These are phyloP conservation scores for Drosophila pandora DNA, from an alignment of 1,140 invertebrate genomes.

Conservation along the genomic window DNA sequence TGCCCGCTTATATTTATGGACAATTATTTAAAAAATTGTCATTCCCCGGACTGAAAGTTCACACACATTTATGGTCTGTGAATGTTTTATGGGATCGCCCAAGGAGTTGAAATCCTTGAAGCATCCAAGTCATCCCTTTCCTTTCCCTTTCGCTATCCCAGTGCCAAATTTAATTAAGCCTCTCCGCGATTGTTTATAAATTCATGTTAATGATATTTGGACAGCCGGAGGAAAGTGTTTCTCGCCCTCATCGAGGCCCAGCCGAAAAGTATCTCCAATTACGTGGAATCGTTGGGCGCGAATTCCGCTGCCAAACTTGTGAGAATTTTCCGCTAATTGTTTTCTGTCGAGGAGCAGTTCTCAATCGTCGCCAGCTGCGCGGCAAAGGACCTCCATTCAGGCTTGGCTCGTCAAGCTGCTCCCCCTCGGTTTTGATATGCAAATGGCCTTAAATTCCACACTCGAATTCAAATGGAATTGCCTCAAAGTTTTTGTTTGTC, in stretches of 20 bases:
- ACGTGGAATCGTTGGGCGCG: constrained; percentile 62
- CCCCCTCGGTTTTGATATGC: constrained; percentile 77
- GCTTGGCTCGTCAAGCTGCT: constrained; percentile 14
- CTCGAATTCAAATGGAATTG: constrained; percentile 75
- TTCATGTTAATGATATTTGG: constrained; percentile 81
- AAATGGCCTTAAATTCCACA: constrained; percentile 77
- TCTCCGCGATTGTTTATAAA: constrained; percentile 77
- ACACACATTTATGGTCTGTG: constrained; percentile 56
- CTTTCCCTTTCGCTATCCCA: background rate
- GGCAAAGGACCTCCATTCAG: constrained; percentile 13
- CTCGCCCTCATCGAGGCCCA: background rate
- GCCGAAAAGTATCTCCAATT: constrained; percentile 73
- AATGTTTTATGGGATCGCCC: constrained; percentile 43
- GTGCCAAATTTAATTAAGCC: constrained; percentile 74
- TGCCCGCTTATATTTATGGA: constrained; percentile 70
- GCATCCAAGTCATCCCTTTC: background rate
- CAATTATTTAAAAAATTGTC: constrained; percentile 67
- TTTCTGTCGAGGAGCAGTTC: constrained; percentile 38
- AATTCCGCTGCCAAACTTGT: constrained; percentile 49
- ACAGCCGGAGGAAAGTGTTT: constrained; percentile 7
- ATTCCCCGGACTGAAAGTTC: constrained; percentile 29
- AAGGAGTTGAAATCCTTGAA: constrained; percentile 2
- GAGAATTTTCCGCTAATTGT: constrained; percentile 79
- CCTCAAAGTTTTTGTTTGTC: constrained; percentile 65
- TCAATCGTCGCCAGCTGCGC: constrained; percentile 66